Evolutionary conservation across 2,888 invertebrate species (phyloP), one percentile per base, ranked within the genome.

Genomic region (Embidobia sp.): DNA sequence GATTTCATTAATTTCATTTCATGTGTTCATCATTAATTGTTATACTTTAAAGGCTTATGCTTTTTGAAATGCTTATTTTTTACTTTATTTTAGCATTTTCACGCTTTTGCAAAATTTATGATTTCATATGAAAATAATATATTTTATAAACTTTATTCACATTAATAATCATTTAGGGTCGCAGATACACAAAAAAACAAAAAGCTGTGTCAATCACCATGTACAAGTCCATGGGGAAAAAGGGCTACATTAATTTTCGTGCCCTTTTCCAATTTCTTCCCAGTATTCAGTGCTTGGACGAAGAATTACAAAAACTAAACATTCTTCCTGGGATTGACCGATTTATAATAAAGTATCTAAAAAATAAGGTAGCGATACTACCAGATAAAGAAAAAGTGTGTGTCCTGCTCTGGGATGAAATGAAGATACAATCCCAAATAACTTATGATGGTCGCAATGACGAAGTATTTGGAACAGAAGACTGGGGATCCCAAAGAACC

Each of bases 201-300:
- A 35, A 53, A 37, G 15, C 55, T n/a, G n/a, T 55, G 2, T 35
- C 40, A 26, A 8, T 15, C 8, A 44, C 55, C 1, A 37, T 55
- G 55, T 55, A 55, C 18, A 40, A 55, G 15, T 15, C 15, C 13
- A 42, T 42, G 27, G 57, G 57, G 8, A 42, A 57, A 11, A 42
- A 42, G 7, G 42, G 26, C 2, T 57, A 42, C n/a, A 27, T 8
- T 3, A n/a, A 15, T 3, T 57, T 57, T 6, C 42, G 57, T 0
- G 26, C 29, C 0, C 3, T 42, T 4, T 57, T 29, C 29, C 57
- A 42, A 6, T 16, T 1, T 18, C 19, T 57, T 1, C 57, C 57
- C 1, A 18, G 18, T 1, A 44, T 57, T 2, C 42, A 29, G 11
- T 7, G n/a, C 3, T 5, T 57, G 3, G 29, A 57, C n/a, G 26